Conservation (phyloP, 2,113 vertebrate species). For the Channa maculata region DNA sequence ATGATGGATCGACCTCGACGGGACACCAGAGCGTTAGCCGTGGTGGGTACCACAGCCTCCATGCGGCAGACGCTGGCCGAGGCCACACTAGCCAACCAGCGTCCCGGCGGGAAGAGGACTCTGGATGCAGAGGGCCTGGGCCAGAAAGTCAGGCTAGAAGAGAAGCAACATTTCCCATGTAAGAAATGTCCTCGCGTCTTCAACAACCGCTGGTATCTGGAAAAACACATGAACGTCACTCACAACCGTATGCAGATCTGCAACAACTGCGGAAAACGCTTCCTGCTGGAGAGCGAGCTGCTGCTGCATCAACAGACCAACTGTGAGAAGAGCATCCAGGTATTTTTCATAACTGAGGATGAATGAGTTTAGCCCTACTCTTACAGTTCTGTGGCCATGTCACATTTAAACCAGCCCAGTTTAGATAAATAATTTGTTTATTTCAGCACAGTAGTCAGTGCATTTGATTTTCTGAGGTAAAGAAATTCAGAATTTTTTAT, state of each 20-base stretch:
- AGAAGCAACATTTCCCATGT: slow-evolving; percentile 93
- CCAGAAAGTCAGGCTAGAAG: slow-evolving; percentile 94
- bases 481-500: too few species aligned
- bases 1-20: slow-evolving; percentile 76
- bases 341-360: slow-evolving; percentile 54
- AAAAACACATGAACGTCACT: slow-evolving; percentile 97
- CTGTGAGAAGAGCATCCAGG: slow-evolving; percentile 98
- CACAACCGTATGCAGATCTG: slow-evolving; percentile 99
- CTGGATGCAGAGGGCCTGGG: slow-evolving; percentile 86
- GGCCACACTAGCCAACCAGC: slow-evolving; percentile 72
- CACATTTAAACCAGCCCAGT: too few species aligned
- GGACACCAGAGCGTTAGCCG: slow-evolving; percentile 73
- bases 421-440: too few species aligned
- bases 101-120: slow-evolving; percentile 82
- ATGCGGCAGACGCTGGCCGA: slow-evolving; percentile 81
- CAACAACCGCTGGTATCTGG: slow-evolving; percentile 98
- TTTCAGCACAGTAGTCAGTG: too few species aligned
- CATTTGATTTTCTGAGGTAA: too few species aligned
- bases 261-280: slow-evolving; percentile 93
- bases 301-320: slow-evolving; percentile 95
- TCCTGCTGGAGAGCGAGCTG: slow-evolving; percentile 94
- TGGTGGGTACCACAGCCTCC: slow-evolving; percentile 80
- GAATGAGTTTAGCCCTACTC: too few species aligned
- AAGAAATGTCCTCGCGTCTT: slow-evolving; percentile 96
- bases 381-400: too few species aligned